These are phyloP conservation scores for Muscicapa striata DNA, from an alignment of 2,797 vertebrate genomes.

Conservation along the genomic window DNA sequence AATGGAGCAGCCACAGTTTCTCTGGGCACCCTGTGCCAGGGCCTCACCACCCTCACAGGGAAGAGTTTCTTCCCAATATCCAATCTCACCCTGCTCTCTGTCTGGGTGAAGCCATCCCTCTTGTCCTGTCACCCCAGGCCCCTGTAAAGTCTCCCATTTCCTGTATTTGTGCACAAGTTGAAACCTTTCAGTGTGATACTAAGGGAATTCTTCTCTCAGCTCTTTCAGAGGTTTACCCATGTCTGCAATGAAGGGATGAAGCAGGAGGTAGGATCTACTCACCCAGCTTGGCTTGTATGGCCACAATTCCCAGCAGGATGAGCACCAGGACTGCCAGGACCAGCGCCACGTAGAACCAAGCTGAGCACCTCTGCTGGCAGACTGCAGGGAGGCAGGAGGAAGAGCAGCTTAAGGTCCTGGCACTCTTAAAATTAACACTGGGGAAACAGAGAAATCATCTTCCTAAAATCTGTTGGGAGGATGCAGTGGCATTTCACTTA, in stretches of 20 bases:
- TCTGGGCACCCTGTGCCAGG: not conserved
- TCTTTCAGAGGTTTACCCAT: not conserved
- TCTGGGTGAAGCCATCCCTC: not conserved
- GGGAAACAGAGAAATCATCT: not conserved
- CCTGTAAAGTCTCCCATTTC: not conserved
- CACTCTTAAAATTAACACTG: not conserved
- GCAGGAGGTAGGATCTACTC: not conserved
- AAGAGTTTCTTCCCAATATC: not conserved
- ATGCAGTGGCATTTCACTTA: not conserved
- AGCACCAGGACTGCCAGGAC: conserved; percentile 27
- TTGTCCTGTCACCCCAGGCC: not conserved
- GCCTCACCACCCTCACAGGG: fast-evolving
- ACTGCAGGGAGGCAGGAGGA: not conserved
- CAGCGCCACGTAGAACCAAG: not conserved
- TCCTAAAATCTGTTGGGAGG: not conserved
- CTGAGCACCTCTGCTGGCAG: not conserved
- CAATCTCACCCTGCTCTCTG: fast-evolving
- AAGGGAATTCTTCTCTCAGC: not conserved
- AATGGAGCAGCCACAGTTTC: not conserved
- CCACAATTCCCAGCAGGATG: not conserved
- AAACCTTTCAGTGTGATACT: fast-evolving
- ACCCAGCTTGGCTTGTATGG: not conserved
- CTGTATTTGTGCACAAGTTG: not conserved
- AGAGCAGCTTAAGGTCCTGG: not conserved
- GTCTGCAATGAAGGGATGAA: not conserved